These are phyloP conservation scores for Ethmia dodecea DNA, from an alignment of 2,888 invertebrate genomes.

Conservation along the genomic window DNA sequence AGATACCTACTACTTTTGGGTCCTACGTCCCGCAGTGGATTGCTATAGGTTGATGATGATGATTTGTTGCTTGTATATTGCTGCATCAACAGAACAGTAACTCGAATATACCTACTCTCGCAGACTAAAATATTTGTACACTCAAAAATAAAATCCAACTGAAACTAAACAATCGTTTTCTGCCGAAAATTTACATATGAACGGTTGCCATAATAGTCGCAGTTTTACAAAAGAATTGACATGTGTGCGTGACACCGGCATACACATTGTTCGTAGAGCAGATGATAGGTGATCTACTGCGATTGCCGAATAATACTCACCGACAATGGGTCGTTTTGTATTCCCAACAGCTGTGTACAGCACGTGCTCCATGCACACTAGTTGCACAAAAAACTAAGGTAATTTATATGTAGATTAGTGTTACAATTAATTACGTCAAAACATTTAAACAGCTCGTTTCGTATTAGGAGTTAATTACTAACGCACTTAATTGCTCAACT, in stretches of 20 bases:
- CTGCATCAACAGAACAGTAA: no score
- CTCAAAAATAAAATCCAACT: not conserved
- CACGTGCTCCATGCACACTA: constrained; percentile 35
- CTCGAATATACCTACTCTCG: no score
- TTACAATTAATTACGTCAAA: constrained; percentile 44
- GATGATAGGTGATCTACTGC: constrained; percentile 48
- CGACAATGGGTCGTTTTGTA: constrained; percentile 38
- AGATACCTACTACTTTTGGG: no score
- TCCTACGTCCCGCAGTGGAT: no score
- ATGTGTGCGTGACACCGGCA: constrained; percentile 15
- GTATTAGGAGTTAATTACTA: constrained; percentile 53
- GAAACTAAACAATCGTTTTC: not conserved
- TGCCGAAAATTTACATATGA: constrained; percentile 7
- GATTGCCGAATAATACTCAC: constrained; percentile 43
- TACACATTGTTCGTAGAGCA: constrained; percentile 34
- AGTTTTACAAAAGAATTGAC: constrained; percentile 13
- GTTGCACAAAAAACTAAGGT: not conserved
- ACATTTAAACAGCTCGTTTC: constrained; percentile 47
- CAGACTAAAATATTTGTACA: not conserved
- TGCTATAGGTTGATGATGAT: no score
- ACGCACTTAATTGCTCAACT: constrained; percentile 40
- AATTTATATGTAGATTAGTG: constrained; percentile 1
- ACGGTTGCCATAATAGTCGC: constrained; percentile 5
- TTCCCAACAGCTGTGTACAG: constrained; percentile 43
- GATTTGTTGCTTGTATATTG: no score